A percentile compares a stretch with the other conserved stretches of the same genome.
Evolutionary conservation across 2,888 invertebrate species (phyloP).

Genomic region (Sabatieria punctata): DNA sequence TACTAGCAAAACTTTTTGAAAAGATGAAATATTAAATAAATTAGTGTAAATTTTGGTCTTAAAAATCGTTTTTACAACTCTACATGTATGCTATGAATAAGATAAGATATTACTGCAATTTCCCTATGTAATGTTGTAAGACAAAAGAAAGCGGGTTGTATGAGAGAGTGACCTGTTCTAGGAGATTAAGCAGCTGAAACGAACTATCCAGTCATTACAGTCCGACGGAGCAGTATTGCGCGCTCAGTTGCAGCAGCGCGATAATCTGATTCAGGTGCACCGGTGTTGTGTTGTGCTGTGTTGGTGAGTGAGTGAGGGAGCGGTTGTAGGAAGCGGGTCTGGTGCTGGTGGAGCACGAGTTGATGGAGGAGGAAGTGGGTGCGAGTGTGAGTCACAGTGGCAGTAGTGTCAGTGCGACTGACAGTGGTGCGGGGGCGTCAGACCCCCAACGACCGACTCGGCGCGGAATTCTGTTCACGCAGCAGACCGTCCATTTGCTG

Average conservation of each 20-base stretch:
- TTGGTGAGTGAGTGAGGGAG: too few relatives aligned
- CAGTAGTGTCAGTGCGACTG: not conserved
- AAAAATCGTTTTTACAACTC: too few relatives aligned
- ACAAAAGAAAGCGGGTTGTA: too few relatives aligned
- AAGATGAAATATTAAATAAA: too few relatives aligned
- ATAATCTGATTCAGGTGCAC: conserved; percentile 57
- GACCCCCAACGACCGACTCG: not conserved
- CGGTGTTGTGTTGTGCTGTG: too few relatives aligned
- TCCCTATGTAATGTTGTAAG: too few relatives aligned
- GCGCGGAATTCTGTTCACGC: conserved; percentile 21
- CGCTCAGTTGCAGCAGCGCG: conserved; percentile 66
- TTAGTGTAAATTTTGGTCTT: too few relatives aligned
- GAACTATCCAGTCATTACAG: conserved; percentile 50
- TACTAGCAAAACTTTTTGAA: too few relatives aligned
- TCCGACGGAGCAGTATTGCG: conserved; percentile 57
- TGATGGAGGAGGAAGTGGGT: conserved; percentile 26
- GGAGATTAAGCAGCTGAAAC: conserved; percentile 67
- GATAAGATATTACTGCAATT: too few relatives aligned
- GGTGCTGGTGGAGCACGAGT: conserved; percentile 37
- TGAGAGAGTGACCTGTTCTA: conserved; percentile 27
- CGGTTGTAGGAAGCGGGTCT: conserved; percentile 30
- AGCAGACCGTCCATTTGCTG: conserved; percentile 23
- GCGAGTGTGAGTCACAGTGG: conserved; percentile 9
- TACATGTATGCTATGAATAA: too few relatives aligned
- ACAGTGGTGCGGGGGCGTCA: not conserved